phyloP scores from a whole-genome alignment of 2,888 invertebrate genomes.

The Agonum fuliginosum region DNA sequence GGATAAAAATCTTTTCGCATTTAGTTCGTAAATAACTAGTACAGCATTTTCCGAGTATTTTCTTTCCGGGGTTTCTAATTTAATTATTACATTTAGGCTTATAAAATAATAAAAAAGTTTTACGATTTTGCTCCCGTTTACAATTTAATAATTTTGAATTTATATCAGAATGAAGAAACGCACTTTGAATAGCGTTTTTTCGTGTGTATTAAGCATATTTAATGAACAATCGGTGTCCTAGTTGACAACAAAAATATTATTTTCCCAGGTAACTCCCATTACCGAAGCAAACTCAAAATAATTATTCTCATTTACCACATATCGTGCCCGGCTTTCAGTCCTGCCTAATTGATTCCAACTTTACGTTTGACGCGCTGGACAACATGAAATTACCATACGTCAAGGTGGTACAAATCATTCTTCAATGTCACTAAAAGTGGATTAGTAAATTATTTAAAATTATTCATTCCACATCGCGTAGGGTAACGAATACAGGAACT shows the following conservation, averaged over 20 bases:
- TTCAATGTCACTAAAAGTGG: conserved; percentile 50
- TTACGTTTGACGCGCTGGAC: conserved; percentile 50
- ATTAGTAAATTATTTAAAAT: conserved; percentile 56
- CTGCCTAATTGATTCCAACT: conserved; percentile 43
- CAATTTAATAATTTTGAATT: no score
- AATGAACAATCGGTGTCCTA: no score
- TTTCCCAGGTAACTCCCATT: neutral
- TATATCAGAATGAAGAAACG: no score
- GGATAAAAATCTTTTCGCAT: no score
- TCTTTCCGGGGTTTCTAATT: no score
- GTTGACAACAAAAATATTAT: neutral
- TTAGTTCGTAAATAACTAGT: no score
- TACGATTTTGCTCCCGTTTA: neutral
- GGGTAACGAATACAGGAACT: conserved; percentile 41
- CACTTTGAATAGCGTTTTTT: no score
- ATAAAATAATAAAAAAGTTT: no score
- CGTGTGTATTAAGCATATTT: neutral
- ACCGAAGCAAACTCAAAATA: neutral
- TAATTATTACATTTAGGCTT: no score
- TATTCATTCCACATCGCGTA: conserved; percentile 52
- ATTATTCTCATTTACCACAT: neutral
- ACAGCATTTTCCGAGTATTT: no score
- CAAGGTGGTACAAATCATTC: conserved; percentile 52
- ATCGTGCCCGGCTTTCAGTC: conserved; percentile 24
- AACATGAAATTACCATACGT: conserved; percentile 58